Base-by-base conservation (phyloP, 2,888 invertebrate genomes). In the Acanthoscelides obtectus region DNA sequence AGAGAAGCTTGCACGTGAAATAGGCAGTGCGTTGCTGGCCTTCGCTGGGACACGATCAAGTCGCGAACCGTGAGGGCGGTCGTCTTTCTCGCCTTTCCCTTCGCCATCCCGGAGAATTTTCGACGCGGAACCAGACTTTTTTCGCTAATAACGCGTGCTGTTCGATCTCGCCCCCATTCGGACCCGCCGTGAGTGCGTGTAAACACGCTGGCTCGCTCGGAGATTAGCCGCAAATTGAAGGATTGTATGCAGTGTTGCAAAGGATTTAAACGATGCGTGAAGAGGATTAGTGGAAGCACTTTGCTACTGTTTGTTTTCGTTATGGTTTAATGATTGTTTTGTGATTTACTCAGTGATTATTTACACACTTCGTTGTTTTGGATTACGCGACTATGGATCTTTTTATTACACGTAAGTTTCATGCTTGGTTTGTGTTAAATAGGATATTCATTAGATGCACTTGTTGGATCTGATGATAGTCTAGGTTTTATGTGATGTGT, bases 1-100 rank as follows among this genome's bases (percentile, higher is more conserved):
- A 78, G 77, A 79, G n/a, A n/a, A n/a, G 77, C 77, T 77, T 79
- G 79, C 80, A 80, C 81, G 80, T 80, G 80, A 80, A 80, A 71
- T 74, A 76, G 75, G 76, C 80, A 81, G 80, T 81, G 77, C 79
- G 78, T 77, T 78, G 75, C 75, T 75, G 79, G 77, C 77, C 77
- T 74, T 77, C 75, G 77, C n/a, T 21, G 72, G 68, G 71, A 72
- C 72, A 69, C 72, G 74, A 74, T 72, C 72, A 69, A 72, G 74
- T 75, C 73, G 72, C 19, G 69, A 22, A 21, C 21, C 22, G 19
- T 22, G 12, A 27, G 63, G 22, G 22, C 25, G 69, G 22, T 66
- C 70, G 25, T 20, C 17, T 19, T 27, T 45, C 65, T 66, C 67
- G 68, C 66, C 22, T 45, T 12, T 12, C 45, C 3, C 12, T 6